Evolutionary conservation across 2,888 invertebrate species (phyloP).

Genomic region (Arctia plantaginis): DNA sequence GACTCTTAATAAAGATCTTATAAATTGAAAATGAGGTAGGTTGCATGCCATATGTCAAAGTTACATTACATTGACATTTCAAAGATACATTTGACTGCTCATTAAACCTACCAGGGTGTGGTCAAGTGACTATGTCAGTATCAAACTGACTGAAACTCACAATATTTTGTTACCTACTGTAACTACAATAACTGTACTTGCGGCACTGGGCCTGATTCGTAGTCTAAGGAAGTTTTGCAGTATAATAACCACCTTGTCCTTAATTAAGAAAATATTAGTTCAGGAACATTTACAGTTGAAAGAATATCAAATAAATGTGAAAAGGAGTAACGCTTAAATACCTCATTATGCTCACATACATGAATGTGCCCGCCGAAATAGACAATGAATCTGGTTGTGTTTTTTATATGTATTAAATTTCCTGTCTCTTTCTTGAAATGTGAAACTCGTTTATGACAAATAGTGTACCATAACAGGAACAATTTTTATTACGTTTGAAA

Average conservation of each 20-base stretch:
- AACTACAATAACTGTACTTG: no score
- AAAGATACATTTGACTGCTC: no score
- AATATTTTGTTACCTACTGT: not conserved
- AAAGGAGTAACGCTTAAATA: not conserved
- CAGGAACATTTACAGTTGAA: not conserved
- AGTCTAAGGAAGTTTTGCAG: not conserved
- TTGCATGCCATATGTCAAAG: not conserved
- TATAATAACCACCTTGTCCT: not conserved
- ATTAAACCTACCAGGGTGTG: not conserved
- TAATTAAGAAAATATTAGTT: not conserved
- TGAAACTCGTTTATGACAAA: no score
- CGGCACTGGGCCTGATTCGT: not conserved
- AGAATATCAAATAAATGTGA: not conserved
- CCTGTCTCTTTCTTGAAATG: no score
- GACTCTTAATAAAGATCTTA: not conserved
- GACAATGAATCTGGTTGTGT: not conserved
- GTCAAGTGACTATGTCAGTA: not conserved
- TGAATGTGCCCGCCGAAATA: not conserved
- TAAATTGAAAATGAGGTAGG: not conserved
- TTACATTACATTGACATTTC: no score
- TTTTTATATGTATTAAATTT: no score
- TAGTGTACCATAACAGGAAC: no score
- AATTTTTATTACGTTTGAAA: no score
- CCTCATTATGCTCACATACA: constrained; percentile 9
- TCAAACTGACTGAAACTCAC: not conserved